A percentile compares a stretch with the other conserved stretches of the same genome.
Evolutionary conservation across 1,140 invertebrate genomes (phyloP).

Genomic region (Diachasmimorpha longicaudata): DNA sequence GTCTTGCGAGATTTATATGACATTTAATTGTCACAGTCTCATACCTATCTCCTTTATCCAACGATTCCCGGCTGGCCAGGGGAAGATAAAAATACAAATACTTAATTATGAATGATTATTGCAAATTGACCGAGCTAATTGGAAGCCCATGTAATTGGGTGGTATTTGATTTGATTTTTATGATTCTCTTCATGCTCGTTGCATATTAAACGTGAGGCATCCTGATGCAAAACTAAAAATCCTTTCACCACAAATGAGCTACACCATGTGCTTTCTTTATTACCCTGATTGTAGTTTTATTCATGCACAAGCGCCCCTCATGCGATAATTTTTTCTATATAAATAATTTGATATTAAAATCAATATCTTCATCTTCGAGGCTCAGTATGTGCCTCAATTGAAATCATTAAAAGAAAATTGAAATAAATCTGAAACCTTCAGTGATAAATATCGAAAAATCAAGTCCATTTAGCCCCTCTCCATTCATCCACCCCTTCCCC

Average conservation of each 20-base stretch:
- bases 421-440: too few species aligned
- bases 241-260: conserved; percentile 9
- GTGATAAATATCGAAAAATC: too few species aligned
- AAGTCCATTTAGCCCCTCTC: not conserved
- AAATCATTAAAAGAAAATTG: too few species aligned
- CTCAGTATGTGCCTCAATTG: too few species aligned
- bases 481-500: not conserved
- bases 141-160: not conserved
- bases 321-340: too few species aligned
- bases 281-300: not conserved
- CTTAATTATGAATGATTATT: not conserved
- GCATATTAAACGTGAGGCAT: conserved; percentile 4
- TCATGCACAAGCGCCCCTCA: too few species aligned
- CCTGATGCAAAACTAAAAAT: not conserved
- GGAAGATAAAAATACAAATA: too few species aligned
- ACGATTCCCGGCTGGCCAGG: too few species aligned
- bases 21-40: not conserved
- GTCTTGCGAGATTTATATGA: not conserved
- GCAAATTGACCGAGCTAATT: not conserved
- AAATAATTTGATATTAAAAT: too few species aligned
- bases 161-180: conserved; percentile 3
- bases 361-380: too few species aligned
- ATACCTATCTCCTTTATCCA: not conserved
- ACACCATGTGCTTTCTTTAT: conserved; percentile 3
- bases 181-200: conserved; percentile 1